These are phyloP conservation scores for Tipula confusa DNA, from an alignment of 2,888 invertebrate species.

Conservation along the genomic window DNA sequence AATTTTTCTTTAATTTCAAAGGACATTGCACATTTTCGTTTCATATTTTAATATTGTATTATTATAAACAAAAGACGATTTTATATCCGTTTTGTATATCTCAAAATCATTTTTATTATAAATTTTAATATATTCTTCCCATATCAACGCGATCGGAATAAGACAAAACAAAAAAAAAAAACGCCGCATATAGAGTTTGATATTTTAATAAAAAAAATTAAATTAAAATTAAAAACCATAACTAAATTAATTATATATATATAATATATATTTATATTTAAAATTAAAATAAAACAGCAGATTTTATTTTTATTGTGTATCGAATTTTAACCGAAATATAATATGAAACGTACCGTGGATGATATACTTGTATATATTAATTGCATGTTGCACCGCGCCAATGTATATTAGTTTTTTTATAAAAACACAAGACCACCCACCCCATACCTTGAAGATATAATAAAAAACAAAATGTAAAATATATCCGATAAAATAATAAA, in stretches of 20 bases:
- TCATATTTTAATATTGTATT: too few relatives aligned
- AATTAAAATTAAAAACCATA: neutral
- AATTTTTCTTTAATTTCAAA: too few relatives aligned
- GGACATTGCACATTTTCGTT: too few relatives aligned
- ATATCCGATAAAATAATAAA: neutral
- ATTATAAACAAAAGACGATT: too few relatives aligned
- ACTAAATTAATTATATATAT: constrained; percentile 25
- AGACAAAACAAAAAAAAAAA: neutral
- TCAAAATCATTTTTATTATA: neutral
- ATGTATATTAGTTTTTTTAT: neutral
- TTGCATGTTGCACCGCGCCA: neutral
- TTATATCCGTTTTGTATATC: neutral
- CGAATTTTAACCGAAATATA: neutral
- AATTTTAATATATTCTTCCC: neutral
- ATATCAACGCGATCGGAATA: neutral
- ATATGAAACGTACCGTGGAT: neutral
- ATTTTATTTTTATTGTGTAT: neutral
- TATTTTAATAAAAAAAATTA: constrained; percentile 1
- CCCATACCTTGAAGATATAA: too few relatives aligned
- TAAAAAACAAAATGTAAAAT: too few relatives aligned
- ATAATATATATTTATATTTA: neutral
- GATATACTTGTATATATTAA: too few relatives aligned
- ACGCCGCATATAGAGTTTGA: neutral
- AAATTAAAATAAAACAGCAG: neutral
- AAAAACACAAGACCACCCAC: neutral